A percentile compares a stretch with the other conserved stretches of the same genome.
Evolutionary conservation across 2,797 vertebrate species (phyloP).

Genomic region (Pipistrellus pipistrellus): DNA sequence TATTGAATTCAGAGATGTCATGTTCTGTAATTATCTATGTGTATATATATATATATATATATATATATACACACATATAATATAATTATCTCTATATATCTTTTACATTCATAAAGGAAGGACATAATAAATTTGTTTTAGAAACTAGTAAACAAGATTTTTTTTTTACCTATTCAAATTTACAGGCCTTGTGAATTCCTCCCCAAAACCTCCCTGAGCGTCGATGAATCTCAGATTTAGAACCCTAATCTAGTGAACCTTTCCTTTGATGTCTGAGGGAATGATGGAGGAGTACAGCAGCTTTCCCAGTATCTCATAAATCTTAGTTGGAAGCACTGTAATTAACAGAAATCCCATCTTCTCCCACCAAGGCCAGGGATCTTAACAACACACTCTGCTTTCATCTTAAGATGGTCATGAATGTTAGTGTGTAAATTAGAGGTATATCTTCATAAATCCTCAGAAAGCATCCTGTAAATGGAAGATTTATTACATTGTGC

Average conservation of each 20-base stretch:
- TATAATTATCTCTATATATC: neutral
- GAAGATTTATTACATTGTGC: neutral
- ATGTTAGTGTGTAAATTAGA: neutral
- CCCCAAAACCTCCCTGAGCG: neutral
- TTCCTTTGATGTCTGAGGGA: neutral
- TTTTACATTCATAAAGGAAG: neutral
- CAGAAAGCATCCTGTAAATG: conserved; percentile 30
- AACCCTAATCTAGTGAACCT: neutral
- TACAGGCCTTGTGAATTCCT: neutral
- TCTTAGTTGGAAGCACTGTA: neutral
- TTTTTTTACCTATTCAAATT: neutral
- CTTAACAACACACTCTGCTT: neutral
- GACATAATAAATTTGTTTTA: neutral
- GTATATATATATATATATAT: neutral
- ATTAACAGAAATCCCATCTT: neutral
- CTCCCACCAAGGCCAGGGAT: neutral
- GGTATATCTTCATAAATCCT: conserved; percentile 40
- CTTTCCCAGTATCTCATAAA: neutral
- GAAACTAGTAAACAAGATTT: neutral
- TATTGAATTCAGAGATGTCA: neutral
- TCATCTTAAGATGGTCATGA: conserved; percentile 41
- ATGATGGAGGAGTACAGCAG: neutral
- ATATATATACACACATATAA: neutral
- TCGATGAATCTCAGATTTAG: neutral
- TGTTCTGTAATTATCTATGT: neutral